Evolutionary conservation across 2,113 vertebrate species (phyloP).

Genomic region (Upupa epops): DNA sequence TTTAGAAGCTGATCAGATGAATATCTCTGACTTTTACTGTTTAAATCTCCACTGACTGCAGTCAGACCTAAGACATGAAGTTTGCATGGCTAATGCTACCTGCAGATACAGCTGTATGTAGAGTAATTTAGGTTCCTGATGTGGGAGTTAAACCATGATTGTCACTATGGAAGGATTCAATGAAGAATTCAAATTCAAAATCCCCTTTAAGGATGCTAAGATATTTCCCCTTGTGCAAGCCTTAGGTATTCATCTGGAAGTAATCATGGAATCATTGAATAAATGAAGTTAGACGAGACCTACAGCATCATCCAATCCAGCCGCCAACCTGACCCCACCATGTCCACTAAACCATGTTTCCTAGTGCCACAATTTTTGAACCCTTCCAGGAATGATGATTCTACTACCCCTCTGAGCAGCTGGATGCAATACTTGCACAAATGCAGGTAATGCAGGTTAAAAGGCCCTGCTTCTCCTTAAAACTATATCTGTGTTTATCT

Average conservation of each 20-base stretch:
- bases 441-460: background rate
- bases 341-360: no score
- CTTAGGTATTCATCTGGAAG: background rate
- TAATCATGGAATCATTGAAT: no score
- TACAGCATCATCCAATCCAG: no score
- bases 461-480: background rate
- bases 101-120: background rate
- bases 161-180: background rate
- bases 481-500: background rate
- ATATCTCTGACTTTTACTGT: background rate
- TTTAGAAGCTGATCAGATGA: accelerated
- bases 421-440: no score
- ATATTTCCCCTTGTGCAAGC: background rate
- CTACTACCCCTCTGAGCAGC: no score
- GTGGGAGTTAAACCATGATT: background rate
- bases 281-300: no score
- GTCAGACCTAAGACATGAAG: background rate
- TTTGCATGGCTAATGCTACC: background rate
- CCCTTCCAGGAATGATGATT: no score
- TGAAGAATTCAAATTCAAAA: no score
- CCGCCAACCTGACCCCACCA: no score
- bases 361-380: no score
- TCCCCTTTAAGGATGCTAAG: background rate
- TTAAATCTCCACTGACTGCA: background rate
- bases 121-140: background rate